Percentiles rank a stretch among this genome's conserved stretches.
phyloP scores from a whole-genome alignment of 2,797 vertebrate genomes.

The Karalla daura region DNA sequence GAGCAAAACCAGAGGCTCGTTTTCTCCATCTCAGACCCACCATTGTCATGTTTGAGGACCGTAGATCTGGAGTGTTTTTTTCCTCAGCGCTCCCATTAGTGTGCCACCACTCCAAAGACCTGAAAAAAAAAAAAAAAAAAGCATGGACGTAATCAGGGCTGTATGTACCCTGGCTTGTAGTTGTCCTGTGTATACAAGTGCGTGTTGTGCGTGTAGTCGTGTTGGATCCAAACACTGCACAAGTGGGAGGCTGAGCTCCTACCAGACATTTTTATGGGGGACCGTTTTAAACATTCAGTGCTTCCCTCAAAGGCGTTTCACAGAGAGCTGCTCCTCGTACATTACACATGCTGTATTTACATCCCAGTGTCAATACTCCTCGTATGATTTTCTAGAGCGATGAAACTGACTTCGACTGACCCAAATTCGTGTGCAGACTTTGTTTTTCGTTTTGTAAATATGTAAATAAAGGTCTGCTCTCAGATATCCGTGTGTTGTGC shows the following conservation, averaged over 20 bases:
- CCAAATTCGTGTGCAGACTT: conserved; percentile 33
- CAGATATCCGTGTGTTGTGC: conserved; percentile 47
- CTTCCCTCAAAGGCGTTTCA: conserved; percentile 44
- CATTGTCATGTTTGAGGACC: neutral
- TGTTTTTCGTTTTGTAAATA: conserved; percentile 60
- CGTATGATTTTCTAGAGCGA: conserved; percentile 55
- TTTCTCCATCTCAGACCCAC: neutral
- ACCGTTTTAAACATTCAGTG: conserved; percentile 41
- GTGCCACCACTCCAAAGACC: conserved; percentile 13
- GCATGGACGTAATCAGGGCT: conserved; percentile 14
- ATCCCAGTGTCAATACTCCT: conserved; percentile 48
- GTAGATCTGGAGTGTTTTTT: neutral
- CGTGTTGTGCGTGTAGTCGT: conserved; percentile 40
- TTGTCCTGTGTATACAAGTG: conserved; percentile 24
- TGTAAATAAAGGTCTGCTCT: conserved; percentile 69
- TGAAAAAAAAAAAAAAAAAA: conserved; percentile 22
- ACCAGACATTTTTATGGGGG: conserved; percentile 33
- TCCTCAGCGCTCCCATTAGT: neutral
- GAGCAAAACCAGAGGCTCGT: neutral
- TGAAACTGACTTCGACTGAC: conserved; percentile 44
- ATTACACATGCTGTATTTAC: conserved; percentile 58
- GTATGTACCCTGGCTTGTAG: conserved; percentile 1
- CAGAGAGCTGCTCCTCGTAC: conserved; percentile 46
- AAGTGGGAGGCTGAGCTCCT: conserved; percentile 27
- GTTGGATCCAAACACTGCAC: conserved; percentile 25